These are phyloP conservation scores for Ciconia stormi DNA, from an alignment of 2,113 vertebrate species.

Conservation along the genomic window DNA sequence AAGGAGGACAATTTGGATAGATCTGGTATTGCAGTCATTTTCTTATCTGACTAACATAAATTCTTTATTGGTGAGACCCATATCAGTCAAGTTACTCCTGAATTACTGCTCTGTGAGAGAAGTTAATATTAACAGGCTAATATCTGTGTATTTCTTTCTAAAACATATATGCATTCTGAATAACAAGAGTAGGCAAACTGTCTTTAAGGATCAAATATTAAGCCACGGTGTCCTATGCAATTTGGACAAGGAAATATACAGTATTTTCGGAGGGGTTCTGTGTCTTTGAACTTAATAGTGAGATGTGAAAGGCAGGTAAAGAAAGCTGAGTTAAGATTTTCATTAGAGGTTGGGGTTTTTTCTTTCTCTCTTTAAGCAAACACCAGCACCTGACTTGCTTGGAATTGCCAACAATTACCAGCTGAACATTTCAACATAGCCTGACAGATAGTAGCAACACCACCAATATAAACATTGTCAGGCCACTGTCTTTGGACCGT, in stretches of 20 bases:
- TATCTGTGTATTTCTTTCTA: not conserved
- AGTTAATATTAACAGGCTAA: conserved; percentile 8
- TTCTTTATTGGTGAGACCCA: not conserved
- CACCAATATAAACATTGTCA: not conserved
- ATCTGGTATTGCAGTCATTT: not conserved
- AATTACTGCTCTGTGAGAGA: not conserved
- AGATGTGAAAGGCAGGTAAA: not conserved
- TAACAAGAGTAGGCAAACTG: not conserved
- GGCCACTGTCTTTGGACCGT: not conserved
- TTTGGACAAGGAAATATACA: not conserved
- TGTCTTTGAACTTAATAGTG: not conserved
- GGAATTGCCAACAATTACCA: not conserved
- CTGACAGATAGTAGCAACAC: not conserved
- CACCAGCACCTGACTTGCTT: not conserved
- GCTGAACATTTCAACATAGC: not conserved
- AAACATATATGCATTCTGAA: not conserved
- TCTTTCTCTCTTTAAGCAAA: not conserved
- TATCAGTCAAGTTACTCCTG: not conserved
- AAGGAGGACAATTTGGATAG: not conserved
- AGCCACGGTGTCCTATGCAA: not conserved
- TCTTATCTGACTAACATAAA: not conserved
- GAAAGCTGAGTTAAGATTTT: not conserved
- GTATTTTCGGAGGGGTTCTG: not conserved
- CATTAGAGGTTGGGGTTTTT: accelerated
- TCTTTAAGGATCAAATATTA: not conserved